phyloP scores from a whole-genome alignment of 2,888 invertebrate genomes.

The Euproctis similis region DNA sequence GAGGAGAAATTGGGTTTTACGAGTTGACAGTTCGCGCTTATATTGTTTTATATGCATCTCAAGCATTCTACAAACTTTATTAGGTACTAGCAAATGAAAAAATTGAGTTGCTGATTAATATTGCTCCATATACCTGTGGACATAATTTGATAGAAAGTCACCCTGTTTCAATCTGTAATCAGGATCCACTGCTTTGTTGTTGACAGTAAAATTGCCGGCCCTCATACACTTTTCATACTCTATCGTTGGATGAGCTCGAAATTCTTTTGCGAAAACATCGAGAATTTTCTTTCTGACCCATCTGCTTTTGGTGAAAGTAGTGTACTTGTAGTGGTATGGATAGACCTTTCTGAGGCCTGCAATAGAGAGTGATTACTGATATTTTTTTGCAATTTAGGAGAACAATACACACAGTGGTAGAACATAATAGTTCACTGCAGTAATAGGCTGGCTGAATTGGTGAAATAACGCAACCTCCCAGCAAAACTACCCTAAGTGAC shows the following conservation, averaged over 20 bases:
- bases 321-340: slow-evolving; percentile 97
- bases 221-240: slow-evolving; percentile 94
- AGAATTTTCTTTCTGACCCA: slow-evolving; percentile 96
- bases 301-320: slow-evolving; percentile 95
- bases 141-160: slow-evolving; percentile 93
- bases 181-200: slow-evolving; percentile 92
- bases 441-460: background rate
- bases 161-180: slow-evolving; percentile 95
- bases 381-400: no score
- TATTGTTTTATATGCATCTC: slow-evolving; percentile 26
- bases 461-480: no score
- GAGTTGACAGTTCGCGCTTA: slow-evolving; percentile 19
- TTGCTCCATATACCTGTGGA: slow-evolving; percentile 97
- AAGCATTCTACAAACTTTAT: slow-evolving; percentile 25
- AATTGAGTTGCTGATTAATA: no score
- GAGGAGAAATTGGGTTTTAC: slow-evolving; percentile 15
- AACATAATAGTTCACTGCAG: background rate
- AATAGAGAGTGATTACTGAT: slow-evolving; percentile 15
- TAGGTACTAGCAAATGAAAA: no score
- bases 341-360: slow-evolving; percentile 95
- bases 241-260: slow-evolving; percentile 94
- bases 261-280: slow-evolving; percentile 94
- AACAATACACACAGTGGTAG: no score
- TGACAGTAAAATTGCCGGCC: slow-evolving; percentile 93
- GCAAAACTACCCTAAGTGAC: no score